Percentiles rank a stretch among this genome's conserved stretches.
Conservation (phyloP, 2,113 vertebrate genomes). For the Orthonyx spaldingii region DNA sequence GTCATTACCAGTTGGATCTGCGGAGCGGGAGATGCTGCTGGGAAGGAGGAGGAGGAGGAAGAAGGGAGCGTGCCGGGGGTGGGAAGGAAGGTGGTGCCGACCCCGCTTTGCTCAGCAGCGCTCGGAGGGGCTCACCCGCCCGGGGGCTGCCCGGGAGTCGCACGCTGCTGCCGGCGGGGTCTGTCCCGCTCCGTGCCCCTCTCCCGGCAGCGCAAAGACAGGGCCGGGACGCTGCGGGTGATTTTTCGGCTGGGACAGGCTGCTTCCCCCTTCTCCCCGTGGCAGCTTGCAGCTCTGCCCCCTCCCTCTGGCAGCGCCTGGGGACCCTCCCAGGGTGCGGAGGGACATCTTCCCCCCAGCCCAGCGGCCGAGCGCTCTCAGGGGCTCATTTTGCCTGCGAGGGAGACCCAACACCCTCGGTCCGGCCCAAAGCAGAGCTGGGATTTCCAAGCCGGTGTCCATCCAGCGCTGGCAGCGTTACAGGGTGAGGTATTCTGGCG, state of each 20-base stretch:
- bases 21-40: not conserved
- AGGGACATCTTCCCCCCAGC: not conserved
- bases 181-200: not conserved
- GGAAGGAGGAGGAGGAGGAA: not conserved
- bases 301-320: fast-evolving
- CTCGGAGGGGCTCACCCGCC: fast-evolving
- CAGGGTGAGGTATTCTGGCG: not conserved
- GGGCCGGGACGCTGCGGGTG: fast-evolving
- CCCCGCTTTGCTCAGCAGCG: not conserved
- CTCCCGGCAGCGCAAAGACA: not conserved
- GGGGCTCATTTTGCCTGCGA: not conserved
- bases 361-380: not conserved
- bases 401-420: fast-evolving
- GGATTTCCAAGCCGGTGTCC: not conserved
- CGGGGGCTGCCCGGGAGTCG: fast-evolving
- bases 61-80: not conserved
- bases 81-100: not conserved
- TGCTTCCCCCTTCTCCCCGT: fast-evolving
- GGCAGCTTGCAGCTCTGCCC: not conserved
- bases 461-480: fast-evolving
- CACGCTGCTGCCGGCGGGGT: fast-evolving
- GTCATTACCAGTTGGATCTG: conserved; percentile 16
- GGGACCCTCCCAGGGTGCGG: not conserved
- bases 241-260: not conserved
- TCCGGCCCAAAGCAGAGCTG: fast-evolving